Evolutionary conservation across 2,113 vertebrate genomes (phyloP).

Genomic region (Cepphus grylle): DNA sequence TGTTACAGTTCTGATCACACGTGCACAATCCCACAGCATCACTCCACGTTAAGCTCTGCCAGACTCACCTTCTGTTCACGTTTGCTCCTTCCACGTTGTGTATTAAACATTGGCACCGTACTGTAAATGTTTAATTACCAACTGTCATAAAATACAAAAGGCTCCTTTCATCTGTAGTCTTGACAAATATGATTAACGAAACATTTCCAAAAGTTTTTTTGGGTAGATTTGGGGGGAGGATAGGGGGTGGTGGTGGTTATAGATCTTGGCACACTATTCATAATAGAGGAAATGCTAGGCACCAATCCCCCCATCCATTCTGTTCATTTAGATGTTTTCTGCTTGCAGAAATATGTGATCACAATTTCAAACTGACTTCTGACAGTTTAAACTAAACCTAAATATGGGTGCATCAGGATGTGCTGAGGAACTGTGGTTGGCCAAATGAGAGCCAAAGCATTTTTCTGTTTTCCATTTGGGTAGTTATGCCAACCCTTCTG

Average conservation of each 20-base stretch:
- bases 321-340: background rate
- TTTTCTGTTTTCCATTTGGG: background rate
- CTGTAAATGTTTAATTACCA: slow-evolving; percentile 18
- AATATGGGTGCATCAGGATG: background rate
- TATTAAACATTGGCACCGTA: background rate
- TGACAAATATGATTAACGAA: background rate
- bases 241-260: background rate
- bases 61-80: slow-evolving; percentile 22
- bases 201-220: background rate
- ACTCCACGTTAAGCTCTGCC: background rate
- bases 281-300: background rate
- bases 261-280: background rate
- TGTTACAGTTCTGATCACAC: background rate
- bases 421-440: background rate
- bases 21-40: background rate
- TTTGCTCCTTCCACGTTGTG: background rate
- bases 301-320: background rate
- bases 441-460: background rate
- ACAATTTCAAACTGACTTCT: background rate
- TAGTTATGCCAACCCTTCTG: background rate
- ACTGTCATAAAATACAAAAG: slow-evolving; percentile 4
- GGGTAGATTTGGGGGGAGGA: background rate
- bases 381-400: background rate
- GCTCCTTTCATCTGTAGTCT: background rate
- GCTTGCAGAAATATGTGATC: background rate